Base-by-base conservation (phyloP, 2,888 invertebrate genomes). In the Koerneria pararmatus region DNA sequence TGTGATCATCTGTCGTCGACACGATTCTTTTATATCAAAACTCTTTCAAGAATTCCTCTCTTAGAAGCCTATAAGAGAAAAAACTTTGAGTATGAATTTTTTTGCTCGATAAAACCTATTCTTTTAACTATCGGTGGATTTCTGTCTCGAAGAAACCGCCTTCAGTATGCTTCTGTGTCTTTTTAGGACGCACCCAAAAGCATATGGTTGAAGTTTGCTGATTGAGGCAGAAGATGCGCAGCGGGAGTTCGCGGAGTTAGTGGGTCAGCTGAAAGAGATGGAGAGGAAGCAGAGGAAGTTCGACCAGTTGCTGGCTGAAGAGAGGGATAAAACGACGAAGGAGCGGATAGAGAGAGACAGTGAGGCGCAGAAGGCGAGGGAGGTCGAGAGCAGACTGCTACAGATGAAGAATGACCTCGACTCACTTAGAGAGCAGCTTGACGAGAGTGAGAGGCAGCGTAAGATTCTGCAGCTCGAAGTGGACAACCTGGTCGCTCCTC, bases 201-300 rank as follows among this genome's bases (percentile, higher is more conserved):
- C n/a, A n/a, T n/a, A n/a, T n/a, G n/a, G n/a, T n/a, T n/a, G n/a
- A n/a, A 15, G 35, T n/a, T 54, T 61, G 48, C 15, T 62, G 51
- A n/a, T 29, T 19, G 46, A 67, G 60, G 60, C 49, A 4, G 65
- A 65, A 48, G 65, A 68, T 41, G 49, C 54, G 11, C 24, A 51
- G 0, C 22, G 11, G 37, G 64, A 64, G 46, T 37, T 34, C 41
- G 54, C 64, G n/a, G 27, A 35, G 15, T 46, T 64, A 22, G 15
- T 56, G 37, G 41, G 54, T 15, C 56, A 54, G 46, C 5, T 64
- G 19, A 48, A 46, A 6, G 64, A 64, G 56, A n/a, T n/a, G 11
- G 64, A 98, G 85, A 95, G 97, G 89, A 95, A 93, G 83, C 95
- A 95, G 85, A 91, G 95, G 87, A 97, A 93, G 86, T 97, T 95